phyloP scores from a whole-genome alignment of 2,888 invertebrate genomes.

The Drosophila engyochracea region DNA sequence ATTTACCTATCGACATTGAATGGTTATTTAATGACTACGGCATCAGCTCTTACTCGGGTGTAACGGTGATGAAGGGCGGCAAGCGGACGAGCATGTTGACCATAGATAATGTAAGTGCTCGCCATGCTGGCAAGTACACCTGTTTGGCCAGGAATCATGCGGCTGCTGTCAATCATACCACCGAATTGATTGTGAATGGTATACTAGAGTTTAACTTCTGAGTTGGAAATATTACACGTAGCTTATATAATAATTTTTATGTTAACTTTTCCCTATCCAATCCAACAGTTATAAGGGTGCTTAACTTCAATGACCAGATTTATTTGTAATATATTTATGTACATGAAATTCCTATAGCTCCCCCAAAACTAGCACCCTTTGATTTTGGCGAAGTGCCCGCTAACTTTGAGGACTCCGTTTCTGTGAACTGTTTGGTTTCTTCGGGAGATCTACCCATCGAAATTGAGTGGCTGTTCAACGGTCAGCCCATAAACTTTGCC shows the following conservation, averaged over 20 bases:
- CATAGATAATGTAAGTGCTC: conserved; percentile 89
- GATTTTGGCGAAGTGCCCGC: conserved; percentile 90
- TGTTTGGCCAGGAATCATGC: conserved; percentile 91
- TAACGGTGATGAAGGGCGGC: conserved; percentile 87
- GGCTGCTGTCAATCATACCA: conserved; percentile 89
- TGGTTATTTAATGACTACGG: conserved; percentile 88
- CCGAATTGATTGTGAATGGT: conserved; percentile 90
- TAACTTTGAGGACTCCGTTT: conserved; percentile 90
- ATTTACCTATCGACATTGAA: conserved; percentile 88
- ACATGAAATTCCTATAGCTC: conserved; percentile 86
- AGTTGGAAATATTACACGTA: not conserved
- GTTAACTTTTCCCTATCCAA: conserved; percentile 7
- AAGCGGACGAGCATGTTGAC: conserved; percentile 88
- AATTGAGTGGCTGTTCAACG: conserved; percentile 89
- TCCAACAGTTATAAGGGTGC: not conserved
- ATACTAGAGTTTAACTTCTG: conserved; percentile 18
- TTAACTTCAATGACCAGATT: not conserved
- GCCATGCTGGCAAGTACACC: conserved; percentile 91
- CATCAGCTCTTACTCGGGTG: conserved; percentile 86
- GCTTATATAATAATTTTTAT: not conserved
- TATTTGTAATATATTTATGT: not conserved
- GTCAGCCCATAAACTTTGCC: conserved; percentile 83
- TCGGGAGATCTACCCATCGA: conserved; percentile 89
- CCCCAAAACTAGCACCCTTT: conserved; percentile 91
- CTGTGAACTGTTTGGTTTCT: conserved; percentile 89